Evolutionary conservation across 2,888 invertebrate species (phyloP).

Genomic region (Abrostola triplasia): DNA sequence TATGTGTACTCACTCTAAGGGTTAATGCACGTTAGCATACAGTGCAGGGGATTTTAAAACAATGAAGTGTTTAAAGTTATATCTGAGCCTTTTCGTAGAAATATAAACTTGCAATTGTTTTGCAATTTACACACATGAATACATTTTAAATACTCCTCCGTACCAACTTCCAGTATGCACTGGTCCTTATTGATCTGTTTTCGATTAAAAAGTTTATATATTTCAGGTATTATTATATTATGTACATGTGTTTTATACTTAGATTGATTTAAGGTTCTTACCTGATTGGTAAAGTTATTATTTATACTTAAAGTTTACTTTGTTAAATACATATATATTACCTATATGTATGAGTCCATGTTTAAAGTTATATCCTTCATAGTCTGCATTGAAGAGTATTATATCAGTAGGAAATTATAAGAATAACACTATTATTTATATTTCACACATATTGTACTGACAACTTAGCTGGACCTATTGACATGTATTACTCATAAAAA

Average conservation of each 20-base stretch:
- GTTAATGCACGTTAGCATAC: no score
- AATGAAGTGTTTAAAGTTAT: no score
- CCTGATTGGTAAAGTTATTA: conserved; percentile 14
- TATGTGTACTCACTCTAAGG: no score
- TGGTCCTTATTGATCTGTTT: background rate
- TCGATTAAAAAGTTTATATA: background rate
- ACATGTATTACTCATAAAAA: background rate
- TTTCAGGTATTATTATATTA: background rate
- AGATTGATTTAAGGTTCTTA: conserved; percentile 35
- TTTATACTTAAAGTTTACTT: conserved; percentile 16
- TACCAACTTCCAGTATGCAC: background rate
- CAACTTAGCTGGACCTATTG: background rate
- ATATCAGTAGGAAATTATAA: background rate
- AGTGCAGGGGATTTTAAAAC: no score
- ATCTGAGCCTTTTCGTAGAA: no score
- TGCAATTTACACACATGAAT: no score
- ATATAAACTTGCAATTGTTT: no score
- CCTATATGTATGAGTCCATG: conserved; percentile 5
- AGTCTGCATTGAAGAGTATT: conserved; percentile 1
- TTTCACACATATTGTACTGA: background rate
- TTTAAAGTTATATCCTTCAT: background rate
- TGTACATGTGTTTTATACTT: conserved; percentile 14
- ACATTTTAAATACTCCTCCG: no score
- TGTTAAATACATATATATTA: conserved; percentile 18
- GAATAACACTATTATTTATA: background rate